Base-by-base conservation (phyloP, 1,140 invertebrate species). In the Probaryconus sp. region DNA sequence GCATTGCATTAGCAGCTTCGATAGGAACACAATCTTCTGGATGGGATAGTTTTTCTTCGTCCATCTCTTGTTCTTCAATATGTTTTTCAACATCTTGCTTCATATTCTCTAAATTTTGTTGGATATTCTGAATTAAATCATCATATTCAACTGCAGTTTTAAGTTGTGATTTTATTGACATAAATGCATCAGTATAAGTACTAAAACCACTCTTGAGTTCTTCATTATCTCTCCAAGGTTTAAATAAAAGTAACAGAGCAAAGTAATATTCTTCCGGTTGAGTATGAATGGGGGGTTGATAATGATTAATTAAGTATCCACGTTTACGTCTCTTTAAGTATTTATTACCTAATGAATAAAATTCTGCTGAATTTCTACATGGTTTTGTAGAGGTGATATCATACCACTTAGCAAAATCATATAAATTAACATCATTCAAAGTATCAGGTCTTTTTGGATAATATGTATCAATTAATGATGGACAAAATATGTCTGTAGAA, bases 251-350 rank as follows among this genome's bases (percentile, higher is more conserved):
- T 24, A 83, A 48, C 11, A 82, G 35, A 14, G 77, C 17, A 76
- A 60, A 79, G 31, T 65, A 80, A 73, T 78, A 81, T 11, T 35
- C 30, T 69, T 83, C 80, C 2, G 76, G 79, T 35, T 80, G 24
- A 30, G 48, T 64, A 16, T 68, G 60, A 3, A 71, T 9, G 33
- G 68, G 73, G 37, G 72, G 64, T 45, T 45, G 69, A 33, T 70
- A 81, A 45, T 81, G 77, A 72, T 79, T 81, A 35, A 81, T 70
- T 7, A 82, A 45, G 43, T 70, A 79, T 3, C 11, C 37, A 20
- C 69, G 45, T 11, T 58, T 60, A 71, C 61, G 51, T 75, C 68
- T 77, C 47, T 69, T 81, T 10, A 78, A 38, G 55, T 28, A 76
- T 26, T 63, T 16, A 2, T 53, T 43, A 10, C 24, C 17, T n/a